Conservation (phyloP, 2,797 vertebrate genomes). For the Gorsachius magnificus region DNA sequence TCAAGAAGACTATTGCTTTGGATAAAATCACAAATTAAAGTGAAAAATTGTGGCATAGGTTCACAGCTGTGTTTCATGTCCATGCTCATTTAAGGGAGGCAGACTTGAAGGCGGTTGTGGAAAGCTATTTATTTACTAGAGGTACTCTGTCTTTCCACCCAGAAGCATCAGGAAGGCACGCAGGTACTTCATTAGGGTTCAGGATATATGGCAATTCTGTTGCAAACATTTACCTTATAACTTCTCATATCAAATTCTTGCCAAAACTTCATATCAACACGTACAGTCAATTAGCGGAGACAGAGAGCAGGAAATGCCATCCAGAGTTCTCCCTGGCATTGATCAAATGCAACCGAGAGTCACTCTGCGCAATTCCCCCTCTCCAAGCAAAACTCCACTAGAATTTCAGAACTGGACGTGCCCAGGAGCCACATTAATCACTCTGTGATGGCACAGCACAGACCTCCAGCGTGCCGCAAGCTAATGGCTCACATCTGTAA, state of each 20-base stretch:
- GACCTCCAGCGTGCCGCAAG: not conserved
- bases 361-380: not conserved
- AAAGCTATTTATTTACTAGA: conserved; percentile 31
- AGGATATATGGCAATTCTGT: not conserved
- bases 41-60: not conserved
- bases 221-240: not conserved
- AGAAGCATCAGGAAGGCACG: not conserved
- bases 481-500: conserved; percentile 3
- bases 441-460: not conserved
- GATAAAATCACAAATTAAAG: conserved; percentile 24
- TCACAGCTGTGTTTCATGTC: not conserved
- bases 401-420: not conserved
- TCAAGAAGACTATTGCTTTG: not conserved
- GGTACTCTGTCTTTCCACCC: not conserved
- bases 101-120: not conserved
- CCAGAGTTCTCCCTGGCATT: not conserved
- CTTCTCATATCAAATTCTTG: not conserved
- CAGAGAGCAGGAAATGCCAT: not conserved
- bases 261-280: not conserved
- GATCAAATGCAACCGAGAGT: not conserved
- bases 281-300: not conserved
- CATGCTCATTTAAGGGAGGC: not conserved
- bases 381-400: not conserved
- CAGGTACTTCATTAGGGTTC: not conserved
- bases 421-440: conserved; percentile 1